Evolutionary conservation across 2,113 vertebrate species (phyloP).

Genomic region (Laterallus jamaicensis): DNA sequence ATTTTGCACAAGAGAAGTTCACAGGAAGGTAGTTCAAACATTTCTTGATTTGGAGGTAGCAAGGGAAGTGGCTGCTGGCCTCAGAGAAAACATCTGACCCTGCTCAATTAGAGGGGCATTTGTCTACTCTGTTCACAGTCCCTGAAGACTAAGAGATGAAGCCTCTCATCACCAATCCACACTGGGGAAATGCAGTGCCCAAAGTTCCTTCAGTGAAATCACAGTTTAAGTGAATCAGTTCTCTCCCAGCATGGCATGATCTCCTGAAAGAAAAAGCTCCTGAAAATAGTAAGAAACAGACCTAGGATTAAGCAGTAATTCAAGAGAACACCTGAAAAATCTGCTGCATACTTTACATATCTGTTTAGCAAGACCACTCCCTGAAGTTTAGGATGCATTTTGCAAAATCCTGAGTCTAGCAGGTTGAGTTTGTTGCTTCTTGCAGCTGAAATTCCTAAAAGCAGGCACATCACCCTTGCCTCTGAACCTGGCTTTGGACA

Average conservation of each 20-base stretch:
- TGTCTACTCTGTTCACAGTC: not conserved
- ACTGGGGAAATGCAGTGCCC: too few relatives aligned
- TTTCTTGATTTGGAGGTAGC: not conserved
- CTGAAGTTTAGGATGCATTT: not conserved
- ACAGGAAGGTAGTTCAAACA: not conserved
- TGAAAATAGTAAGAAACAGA: not conserved
- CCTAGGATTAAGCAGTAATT: not conserved
- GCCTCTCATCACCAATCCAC: too few relatives aligned
- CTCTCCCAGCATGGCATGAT: not conserved
- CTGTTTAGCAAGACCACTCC: not conserved
- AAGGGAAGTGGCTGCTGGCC: not conserved
- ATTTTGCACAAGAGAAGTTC: not conserved
- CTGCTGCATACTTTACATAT: not conserved
- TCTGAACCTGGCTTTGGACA: not conserved
- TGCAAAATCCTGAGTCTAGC: not conserved
- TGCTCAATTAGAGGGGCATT: not conserved
- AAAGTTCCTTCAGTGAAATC: too few relatives aligned
- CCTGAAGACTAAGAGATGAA: too few relatives aligned
- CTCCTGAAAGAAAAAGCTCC: not conserved
- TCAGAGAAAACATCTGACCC: not conserved
- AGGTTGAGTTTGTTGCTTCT: not conserved
- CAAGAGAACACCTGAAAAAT: not conserved
- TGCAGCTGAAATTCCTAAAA: not conserved
- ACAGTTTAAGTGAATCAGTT: not conserved
- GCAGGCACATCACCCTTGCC: not conserved